A percentile compares a stretch with the other conserved stretches of the same genome.
Evolutionary conservation across 2,113 vertebrate genomes (phyloP).

Genomic region (Pavo muticus): DNA sequence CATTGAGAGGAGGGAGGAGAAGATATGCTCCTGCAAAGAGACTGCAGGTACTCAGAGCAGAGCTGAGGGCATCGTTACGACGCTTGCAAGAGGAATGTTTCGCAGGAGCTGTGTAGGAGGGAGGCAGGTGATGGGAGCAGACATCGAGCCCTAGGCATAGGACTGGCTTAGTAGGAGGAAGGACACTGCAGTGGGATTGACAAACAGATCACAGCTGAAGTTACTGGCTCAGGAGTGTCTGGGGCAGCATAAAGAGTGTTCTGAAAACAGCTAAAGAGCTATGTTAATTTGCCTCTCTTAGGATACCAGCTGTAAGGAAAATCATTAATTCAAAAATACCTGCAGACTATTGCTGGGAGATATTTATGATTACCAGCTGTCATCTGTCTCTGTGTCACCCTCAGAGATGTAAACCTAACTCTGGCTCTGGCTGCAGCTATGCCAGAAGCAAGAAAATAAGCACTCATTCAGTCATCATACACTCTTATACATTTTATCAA

Average conservation of each 20-base stretch:
- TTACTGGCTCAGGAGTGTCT: not conserved
- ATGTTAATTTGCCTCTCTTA: not conserved
- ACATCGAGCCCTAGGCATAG: not conserved
- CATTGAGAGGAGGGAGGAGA: not conserved
- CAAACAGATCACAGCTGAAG: not conserved
- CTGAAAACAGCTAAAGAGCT: not conserved
- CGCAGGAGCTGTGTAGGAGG: not conserved
- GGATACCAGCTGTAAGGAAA: not conserved
- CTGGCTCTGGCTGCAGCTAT: not conserved
- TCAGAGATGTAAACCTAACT: not conserved
- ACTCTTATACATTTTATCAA: not conserved
- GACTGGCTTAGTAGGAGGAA: not conserved
- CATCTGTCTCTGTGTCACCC: not conserved
- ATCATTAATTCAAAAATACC: not conserved
- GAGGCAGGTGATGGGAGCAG: not conserved
- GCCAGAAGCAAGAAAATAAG: not conserved
- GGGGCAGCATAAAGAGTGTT: not conserved
- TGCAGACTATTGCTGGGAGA: not conserved
- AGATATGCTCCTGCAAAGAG: not conserved
- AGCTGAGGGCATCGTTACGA: not conserved
- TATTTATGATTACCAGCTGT: not conserved
- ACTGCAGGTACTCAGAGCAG: not conserved
- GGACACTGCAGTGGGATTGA: not conserved
- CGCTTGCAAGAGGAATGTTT: not conserved
- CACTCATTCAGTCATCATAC: not conserved